A percentile compares a stretch with the other conserved stretches of the same genome.
Evolutionary conservation across 1,140 invertebrate species (phyloP).

Genomic region (Trachelipus rathkii): DNA sequence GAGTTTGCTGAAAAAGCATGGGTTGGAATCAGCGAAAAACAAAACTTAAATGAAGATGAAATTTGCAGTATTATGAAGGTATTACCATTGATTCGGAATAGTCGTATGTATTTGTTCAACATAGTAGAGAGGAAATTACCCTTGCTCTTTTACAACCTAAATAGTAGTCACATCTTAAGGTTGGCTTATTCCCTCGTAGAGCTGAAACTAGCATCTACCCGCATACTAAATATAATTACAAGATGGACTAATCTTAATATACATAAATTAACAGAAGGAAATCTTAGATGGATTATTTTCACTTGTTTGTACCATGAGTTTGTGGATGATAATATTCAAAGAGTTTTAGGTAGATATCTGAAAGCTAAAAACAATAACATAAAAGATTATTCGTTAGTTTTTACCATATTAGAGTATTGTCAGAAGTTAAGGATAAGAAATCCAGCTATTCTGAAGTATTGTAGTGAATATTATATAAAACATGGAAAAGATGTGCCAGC

Average conservation of each 20-base stretch:
- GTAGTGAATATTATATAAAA: constrained; percentile 58
- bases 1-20: constrained; percentile 62
- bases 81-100: constrained; percentile 59
- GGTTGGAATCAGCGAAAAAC: constrained; percentile 60
- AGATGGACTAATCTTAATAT: constrained; percentile 62
- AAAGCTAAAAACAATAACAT: constrained; percentile 54
- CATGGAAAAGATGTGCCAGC: constrained; percentile 54
- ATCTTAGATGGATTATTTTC: constrained; percentile 59
- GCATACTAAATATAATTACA: constrained; percentile 54
- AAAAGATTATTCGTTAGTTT: constrained; percentile 57
- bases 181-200: constrained; percentile 54
- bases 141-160: constrained; percentile 59
- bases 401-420: constrained; percentile 62
- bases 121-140: constrained; percentile 61
- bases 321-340: constrained; percentile 56
- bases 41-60: constrained; percentile 58
- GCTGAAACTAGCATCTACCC: constrained; percentile 51
- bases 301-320: constrained; percentile 57
- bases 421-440: constrained; percentile 59
- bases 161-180: constrained; percentile 55
- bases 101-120: constrained; percentile 59
- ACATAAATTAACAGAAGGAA: constrained; percentile 58
- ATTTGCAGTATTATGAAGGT: constrained; percentile 58
- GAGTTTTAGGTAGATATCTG: constrained; percentile 61
- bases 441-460: constrained; percentile 57